These are phyloP conservation scores for Gymnothorax javanicus DNA, from an alignment of 2,797 vertebrate genomes.

Conservation along the genomic window DNA sequence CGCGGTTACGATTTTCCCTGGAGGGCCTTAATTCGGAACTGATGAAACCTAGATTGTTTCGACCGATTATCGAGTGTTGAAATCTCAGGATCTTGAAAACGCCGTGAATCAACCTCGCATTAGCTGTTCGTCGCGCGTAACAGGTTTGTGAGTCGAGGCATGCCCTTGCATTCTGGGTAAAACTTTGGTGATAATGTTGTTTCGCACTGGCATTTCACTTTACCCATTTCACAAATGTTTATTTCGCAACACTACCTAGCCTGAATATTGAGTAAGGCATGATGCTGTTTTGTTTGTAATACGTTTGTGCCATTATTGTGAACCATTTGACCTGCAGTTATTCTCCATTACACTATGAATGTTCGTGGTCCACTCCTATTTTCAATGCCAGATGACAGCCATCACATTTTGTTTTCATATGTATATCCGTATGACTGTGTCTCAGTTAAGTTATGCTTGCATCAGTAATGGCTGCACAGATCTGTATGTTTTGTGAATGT, in stretches of 20 bases:
- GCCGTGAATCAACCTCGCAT: neutral
- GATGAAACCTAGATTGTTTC: neutral
- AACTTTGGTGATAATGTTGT: neutral
- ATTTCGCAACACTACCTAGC: neutral
- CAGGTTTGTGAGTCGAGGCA: neutral
- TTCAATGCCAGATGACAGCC: neutral
- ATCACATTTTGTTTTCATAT: neutral
- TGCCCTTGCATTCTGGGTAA: neutral
- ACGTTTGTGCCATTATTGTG: neutral
- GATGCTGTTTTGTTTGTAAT: neutral
- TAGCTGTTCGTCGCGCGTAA: neutral
- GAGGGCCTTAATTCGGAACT: neutral
- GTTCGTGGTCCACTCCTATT: neutral
- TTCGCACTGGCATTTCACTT: neutral
- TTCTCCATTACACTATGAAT: neutral
- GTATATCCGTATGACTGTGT: neutral
- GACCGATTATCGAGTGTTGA: neutral
- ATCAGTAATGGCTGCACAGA: neutral
- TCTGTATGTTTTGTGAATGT: conserved; percentile 28
- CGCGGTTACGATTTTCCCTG: neutral
- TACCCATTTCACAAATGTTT: neutral
- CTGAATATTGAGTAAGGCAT: neutral
- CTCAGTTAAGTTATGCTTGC: neutral
- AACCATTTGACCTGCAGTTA: neutral
- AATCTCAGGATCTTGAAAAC: neutral